Evolutionary conservation across 2,888 invertebrate genomes (phyloP).

Genomic region (Micoletzkya japonica): DNA sequence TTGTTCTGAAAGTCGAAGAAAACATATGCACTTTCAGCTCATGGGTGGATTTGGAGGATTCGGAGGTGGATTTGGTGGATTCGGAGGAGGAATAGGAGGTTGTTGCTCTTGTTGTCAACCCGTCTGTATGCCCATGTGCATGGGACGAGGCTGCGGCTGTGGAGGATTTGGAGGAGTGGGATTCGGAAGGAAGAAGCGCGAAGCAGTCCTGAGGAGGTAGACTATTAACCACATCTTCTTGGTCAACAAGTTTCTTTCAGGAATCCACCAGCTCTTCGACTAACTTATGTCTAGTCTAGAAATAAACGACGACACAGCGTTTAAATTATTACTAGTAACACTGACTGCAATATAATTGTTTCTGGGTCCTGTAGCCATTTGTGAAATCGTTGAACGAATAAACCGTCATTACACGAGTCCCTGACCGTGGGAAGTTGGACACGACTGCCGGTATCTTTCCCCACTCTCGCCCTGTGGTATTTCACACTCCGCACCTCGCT

Average conservation of each 20-base stretch:
- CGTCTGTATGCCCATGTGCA: conserved; percentile 29
- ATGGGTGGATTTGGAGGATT: neutral
- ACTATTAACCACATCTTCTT: neutral
- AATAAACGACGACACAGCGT: too few relatives aligned
- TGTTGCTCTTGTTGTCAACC: conserved; percentile 26
- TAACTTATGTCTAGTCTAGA: conserved; percentile 27
- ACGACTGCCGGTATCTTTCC: neutral
- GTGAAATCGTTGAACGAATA: too few relatives aligned
- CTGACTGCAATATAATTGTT: too few relatives aligned
- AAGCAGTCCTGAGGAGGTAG: conserved; percentile 12
- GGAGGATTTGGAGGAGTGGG: conserved; percentile 18
- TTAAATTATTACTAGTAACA: too few relatives aligned
- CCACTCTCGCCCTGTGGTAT: neutral
- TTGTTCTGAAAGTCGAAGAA: too few relatives aligned
- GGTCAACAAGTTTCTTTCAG: neutral
- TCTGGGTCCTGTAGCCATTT: too few relatives aligned
- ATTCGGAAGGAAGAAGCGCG: conserved; percentile 27
- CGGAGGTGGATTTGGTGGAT: conserved; percentile 7
- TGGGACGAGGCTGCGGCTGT: conserved; percentile 29
- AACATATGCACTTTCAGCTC: conserved; percentile 8
- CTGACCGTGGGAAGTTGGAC: too few relatives aligned
- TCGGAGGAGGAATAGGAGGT: too few relatives aligned
- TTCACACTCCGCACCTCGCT: too few relatives aligned
- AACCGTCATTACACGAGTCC: too few relatives aligned
- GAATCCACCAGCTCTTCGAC: conserved; percentile 21